phyloP scores from a whole-genome alignment of 2,797 vertebrate genomes.

The Mus minutoides region DNA sequence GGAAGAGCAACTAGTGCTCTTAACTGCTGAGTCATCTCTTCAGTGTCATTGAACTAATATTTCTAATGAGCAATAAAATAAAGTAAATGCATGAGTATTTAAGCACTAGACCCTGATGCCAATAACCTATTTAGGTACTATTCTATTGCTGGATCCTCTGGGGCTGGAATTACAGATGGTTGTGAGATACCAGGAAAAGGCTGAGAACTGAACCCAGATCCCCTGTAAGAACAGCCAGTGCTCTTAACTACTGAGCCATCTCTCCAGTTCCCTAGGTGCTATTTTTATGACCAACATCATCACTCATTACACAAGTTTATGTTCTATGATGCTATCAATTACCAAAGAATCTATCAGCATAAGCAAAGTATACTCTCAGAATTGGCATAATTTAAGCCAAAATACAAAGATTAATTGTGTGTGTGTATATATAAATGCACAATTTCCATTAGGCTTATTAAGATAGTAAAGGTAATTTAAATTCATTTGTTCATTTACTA shows the following conservation, averaged over 20 bases:
- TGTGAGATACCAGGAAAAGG: not conserved
- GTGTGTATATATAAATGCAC: not conserved
- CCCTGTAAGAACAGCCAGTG: not conserved
- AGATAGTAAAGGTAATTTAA: constrained; percentile 61
- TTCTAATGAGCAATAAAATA: constrained; percentile 63
- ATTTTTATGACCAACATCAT: constrained; percentile 60
- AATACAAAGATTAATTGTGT: constrained; percentile 27
- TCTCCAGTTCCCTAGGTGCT: not conserved
- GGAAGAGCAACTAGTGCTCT: not conserved
- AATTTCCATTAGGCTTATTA: constrained; percentile 51
- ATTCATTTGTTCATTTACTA: constrained; percentile 54
- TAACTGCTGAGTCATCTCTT: not conserved
- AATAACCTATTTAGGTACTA: constrained; percentile 53
- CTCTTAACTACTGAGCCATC: not conserved
- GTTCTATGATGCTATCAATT: constrained; percentile 57
- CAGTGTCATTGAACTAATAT: constrained; percentile 1
- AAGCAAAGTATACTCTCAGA: constrained; percentile 53
- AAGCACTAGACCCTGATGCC: constrained; percentile 21
- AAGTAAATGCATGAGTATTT: constrained; percentile 54
- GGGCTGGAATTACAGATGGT: not conserved
- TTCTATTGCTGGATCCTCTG: not conserved
- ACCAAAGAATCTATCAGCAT: constrained; percentile 52
- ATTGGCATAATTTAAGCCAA: constrained; percentile 43
- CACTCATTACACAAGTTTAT: constrained; percentile 64
- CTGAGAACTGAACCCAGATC: not conserved